Percentiles rank a stretch among this genome's conserved stretches.
Evolutionary conservation across 2,888 invertebrate genomes (phyloP).

Genomic region (Caenorhabditis auriculariae): DNA sequence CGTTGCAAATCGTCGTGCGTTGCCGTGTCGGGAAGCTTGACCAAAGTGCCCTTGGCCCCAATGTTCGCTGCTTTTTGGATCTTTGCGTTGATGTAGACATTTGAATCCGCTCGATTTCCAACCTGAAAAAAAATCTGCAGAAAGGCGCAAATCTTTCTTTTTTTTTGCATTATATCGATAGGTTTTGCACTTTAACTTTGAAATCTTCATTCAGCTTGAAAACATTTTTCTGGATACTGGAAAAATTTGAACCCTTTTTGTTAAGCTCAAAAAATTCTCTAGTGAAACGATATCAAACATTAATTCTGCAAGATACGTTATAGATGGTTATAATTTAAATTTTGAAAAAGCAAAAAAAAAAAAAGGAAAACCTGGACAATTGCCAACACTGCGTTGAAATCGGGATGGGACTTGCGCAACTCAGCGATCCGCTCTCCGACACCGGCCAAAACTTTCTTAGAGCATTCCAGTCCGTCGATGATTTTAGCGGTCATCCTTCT

Average conservation of each 20-base stretch:
- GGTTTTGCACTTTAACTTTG: background rate
- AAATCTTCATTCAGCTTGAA: too few species aligned
- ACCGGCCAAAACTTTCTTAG: slow-evolving; percentile 72
- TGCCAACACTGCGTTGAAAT: slow-evolving; percentile 76
- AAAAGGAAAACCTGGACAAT: slow-evolving; percentile 73
- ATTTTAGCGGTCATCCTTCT: slow-evolving; percentile 52
- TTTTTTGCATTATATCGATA: background rate
- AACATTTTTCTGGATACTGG: too few species aligned
- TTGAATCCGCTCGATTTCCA: slow-evolving; percentile 92
- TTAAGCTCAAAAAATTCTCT: too few species aligned
- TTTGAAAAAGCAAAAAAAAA: background rate
- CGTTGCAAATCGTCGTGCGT: slow-evolving; percentile 72
- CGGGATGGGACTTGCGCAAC: slow-evolving; percentile 65
- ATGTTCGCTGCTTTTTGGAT: slow-evolving; percentile 86
- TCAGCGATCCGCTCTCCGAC: slow-evolving; percentile 71
- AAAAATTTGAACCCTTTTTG: too few species aligned
- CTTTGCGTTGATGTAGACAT: slow-evolving; percentile 96
- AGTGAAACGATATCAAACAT: too few species aligned
- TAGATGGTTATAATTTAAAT: too few species aligned
- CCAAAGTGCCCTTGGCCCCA: slow-evolving; percentile 74
- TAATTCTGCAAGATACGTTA: too few species aligned
- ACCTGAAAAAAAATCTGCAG: slow-evolving; percentile 72
- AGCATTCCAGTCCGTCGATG: slow-evolving; percentile 58
- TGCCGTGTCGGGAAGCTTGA: slow-evolving; percentile 78
- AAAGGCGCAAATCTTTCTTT: background rate